phyloP scores from a whole-genome alignment of 64 coral and sea anemone species.

The Actinia equina region DNA sequence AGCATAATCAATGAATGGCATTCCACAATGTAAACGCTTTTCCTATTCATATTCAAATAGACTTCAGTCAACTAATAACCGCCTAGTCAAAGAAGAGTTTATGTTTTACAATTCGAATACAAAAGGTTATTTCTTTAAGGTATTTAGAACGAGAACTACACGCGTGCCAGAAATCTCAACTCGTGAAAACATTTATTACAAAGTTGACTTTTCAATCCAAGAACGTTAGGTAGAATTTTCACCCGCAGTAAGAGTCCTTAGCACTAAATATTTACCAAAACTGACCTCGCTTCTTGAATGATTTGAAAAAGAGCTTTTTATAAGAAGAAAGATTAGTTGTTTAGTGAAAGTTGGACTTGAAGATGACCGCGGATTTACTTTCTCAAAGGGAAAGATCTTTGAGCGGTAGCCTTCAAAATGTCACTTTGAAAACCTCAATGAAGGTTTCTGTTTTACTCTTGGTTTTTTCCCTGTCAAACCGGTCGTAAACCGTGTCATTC shows the following conservation, averaged over 20 bases:
- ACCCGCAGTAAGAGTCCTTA: not conserved
- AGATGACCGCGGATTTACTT: not conserved
- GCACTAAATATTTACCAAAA: not conserved
- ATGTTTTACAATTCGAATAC: not conserved
- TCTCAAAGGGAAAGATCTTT: not conserved
- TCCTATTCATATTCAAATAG: slow-evolving; percentile 98
- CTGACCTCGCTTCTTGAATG: not conserved
- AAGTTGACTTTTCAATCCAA: not conserved
- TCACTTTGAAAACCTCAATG: not conserved
- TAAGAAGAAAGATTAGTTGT: not conserved
- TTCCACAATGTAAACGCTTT: slow-evolving; percentile 90
- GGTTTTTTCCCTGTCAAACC: slow-evolving; percentile 7
- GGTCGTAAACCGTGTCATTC: slow-evolving; percentile 8
- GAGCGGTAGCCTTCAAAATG: not conserved
- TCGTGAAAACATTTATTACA: not conserved
- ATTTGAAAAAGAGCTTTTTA: not conserved
- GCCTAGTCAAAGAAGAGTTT: slow-evolving; percentile 7
- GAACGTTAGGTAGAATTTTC: not conserved
- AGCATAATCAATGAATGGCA: slow-evolving; percentile 80
- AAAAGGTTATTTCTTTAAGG: not conserved
- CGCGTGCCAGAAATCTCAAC: not conserved
- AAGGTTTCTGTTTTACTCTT: slow-evolving; percentile 8
- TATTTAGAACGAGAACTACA: slow-evolving; percentile 4
- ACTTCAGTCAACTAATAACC: slow-evolving; percentile 65
- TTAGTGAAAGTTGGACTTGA: not conserved